Evolutionary conservation across 2,113 vertebrate species (phyloP), one percentile per base, ranked within the genome.

Genomic region (Siphamia tubifer): DNA sequence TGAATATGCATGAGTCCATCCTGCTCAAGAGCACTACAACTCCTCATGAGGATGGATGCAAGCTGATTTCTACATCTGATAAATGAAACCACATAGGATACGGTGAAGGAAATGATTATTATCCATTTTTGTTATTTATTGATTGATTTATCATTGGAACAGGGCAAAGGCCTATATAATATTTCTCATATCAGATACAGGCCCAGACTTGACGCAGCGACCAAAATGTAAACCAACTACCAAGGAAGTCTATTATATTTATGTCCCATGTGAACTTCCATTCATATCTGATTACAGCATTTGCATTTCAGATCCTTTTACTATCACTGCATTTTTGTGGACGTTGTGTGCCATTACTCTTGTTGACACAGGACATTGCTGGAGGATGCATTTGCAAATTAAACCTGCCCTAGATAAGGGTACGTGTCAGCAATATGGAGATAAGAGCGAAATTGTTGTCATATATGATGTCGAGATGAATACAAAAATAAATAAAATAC

Each of bases 131-230:
- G n/a, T n/a, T n/a, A n/a, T n/a, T n/a, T n/a, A n/a, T n/a, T n/a
- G n/a, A n/a, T n/a, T n/a, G n/a, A n/a, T n/a, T n/a, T n/a, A n/a
- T 54, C 63, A 45, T 60, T 79, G n/a, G n/a, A n/a, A n/a, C 56
- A 32, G 31, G 70, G 54, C 38, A 42, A 64, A 21, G 75, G 64
- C 74, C 69, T 47, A 17, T 35, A 45, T 53, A 40, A 66, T 67
- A 63, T 55, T 64, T 60, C 53, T 61, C 67, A 55, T 60, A 39
- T 71, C 78, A 68, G 20, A 64, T 31, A 19, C 79, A 82, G 83
- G 85, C 82, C 85, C 71, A 2, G 68, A 30, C 82, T 79, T 84
- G 88, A 80, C 74, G 86, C 87, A 86, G 61, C 34, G 30, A 69
- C 35, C 43, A 61, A 42, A 40, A 77, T 27, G 23, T 38, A 69